phyloP scores from a whole-genome alignment of 30 jellyfish, hydroid and myxozoan species.

The Phacellophora camtschatica region DNA sequence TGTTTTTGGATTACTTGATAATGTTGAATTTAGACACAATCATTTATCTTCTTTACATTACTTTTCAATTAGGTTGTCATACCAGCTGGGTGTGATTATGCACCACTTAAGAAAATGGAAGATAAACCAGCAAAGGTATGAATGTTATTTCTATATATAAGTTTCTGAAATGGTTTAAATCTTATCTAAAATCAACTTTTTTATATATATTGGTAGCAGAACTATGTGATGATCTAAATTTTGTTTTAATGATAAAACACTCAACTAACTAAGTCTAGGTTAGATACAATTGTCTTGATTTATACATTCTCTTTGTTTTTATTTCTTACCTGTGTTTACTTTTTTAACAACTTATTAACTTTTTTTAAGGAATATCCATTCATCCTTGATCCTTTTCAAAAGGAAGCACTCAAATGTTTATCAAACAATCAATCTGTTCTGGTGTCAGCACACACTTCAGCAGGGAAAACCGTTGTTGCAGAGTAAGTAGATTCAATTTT shows the following conservation, averaged over 20 bases:
- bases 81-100: constrained; percentile 89
- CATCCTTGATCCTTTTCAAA: constrained; percentile 98
- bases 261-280: too few species aligned
- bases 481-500: constrained; percentile 63
- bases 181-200: too few species aligned
- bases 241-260: too few species aligned
- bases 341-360: too few species aligned
- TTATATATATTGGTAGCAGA: too few species aligned
- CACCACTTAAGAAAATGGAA: constrained; percentile 52
- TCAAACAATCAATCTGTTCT: constrained; percentile 91
- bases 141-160: background rate
- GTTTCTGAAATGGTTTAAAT: too few species aligned
- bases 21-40: too few species aligned
- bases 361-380: constrained; percentile 90
- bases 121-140: constrained; percentile 97
- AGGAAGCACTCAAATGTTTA: constrained; percentile 93
- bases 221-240: too few species aligned
- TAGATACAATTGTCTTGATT: too few species aligned
- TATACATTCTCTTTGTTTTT: too few species aligned
- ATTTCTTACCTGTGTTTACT: too few species aligned
- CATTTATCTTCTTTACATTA: too few species aligned
- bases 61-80: constrained; percentile 95
- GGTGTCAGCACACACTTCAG: constrained; percentile 99
- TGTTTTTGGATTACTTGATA: background rate
- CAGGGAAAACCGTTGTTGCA: constrained; percentile 99